Evolutionary conservation across 2,888 invertebrate species (phyloP).

Genomic region (Campoplex capitator): DNA sequence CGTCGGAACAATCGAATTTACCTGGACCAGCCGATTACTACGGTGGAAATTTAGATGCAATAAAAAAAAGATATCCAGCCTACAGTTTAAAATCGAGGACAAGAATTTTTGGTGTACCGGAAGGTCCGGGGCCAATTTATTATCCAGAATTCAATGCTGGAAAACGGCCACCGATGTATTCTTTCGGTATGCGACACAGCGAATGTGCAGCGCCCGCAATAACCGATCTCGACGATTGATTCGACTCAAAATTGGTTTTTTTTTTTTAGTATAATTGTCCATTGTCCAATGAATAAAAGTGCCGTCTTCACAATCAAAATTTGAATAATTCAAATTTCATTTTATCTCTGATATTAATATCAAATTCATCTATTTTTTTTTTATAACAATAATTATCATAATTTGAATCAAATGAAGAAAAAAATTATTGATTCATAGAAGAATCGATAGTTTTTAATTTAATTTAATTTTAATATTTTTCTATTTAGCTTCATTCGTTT

Average conservation of each 20-base stretch:
- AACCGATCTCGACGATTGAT: slow-evolving; percentile 85
- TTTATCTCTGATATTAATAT: not conserved
- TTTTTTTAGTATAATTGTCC: slow-evolving; percentile 28
- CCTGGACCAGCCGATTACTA: slow-evolving; percentile 81
- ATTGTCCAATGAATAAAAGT: slow-evolving; percentile 56
- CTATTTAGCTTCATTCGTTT: not conserved
- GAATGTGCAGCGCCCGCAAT: slow-evolving; percentile 87
- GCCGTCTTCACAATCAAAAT: slow-evolving; percentile 5
- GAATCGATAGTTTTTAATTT: not conserved
- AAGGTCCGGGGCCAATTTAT: slow-evolving; percentile 79
- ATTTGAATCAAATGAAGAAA: not conserved
- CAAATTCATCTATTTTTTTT: not conserved
- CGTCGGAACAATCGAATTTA: slow-evolving; percentile 57
- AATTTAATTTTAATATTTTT: not conserved
- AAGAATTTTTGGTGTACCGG: slow-evolving; percentile 44
- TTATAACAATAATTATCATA: not conserved
- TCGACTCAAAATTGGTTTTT: not conserved
- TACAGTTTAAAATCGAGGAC: slow-evolving; percentile 76
- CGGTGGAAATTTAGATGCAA: slow-evolving; percentile 71
- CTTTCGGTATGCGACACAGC: slow-evolving; percentile 87
- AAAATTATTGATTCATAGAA: not conserved
- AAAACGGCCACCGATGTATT: slow-evolving; percentile 83
- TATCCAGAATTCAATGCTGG: slow-evolving; percentile 69
- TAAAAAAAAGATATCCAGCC: slow-evolving; percentile 78
- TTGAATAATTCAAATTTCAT: not conserved